Evolutionary conservation across 2,888 invertebrate genomes (phyloP), one percentile per base, ranked within the genome.

Genomic region (Drosophila paucipuncta): DNA sequence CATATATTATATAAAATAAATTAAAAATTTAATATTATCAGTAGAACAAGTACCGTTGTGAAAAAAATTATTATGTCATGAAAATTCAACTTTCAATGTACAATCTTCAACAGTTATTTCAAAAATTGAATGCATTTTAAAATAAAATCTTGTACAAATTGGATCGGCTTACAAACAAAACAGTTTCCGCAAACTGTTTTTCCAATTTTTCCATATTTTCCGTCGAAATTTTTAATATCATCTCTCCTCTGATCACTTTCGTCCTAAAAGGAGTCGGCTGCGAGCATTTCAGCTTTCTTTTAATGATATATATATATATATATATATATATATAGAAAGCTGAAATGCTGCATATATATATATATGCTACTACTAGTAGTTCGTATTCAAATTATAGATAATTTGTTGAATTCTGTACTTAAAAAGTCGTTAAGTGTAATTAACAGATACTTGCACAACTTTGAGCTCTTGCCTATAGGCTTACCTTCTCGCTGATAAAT

Each of bases 391-490:
- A 31, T 53, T 5, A 61, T n/a, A 50, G n/a, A 37, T 50, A 22
- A 49, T 22, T 37, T 41, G 33, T 16, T 13, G 25, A 52, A 53
- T 37, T 7, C 33, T 25, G 54, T 62, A 41, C 39, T 53, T 53
- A 31, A 41, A 53, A 53, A 53, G 41, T 53, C 62, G 25, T 62
- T 53, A 39, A 39, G 7, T 25, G 22, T 25, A 62, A 62, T 53
- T 25, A 25, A 62, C 39, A 31, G n/a, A 39, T 13, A 33, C n/a
- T 33, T 31, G 22, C 31, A 25, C 16, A 43, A 33, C 25, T 41
- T 39, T 33, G 10, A 43, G 37, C 11, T 52, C 2, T 30, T 11
- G 18, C 9, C 39, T 22, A 4, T 16, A 28, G 9, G 18, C 18
- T 9, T 39, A 18, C 9, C 18, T 9, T 41, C n/a, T 41, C 10